These are phyloP conservation scores for Eudyptes chrysolophus DNA, from an alignment of 2,113 vertebrate species.

Conservation along the genomic window DNA sequence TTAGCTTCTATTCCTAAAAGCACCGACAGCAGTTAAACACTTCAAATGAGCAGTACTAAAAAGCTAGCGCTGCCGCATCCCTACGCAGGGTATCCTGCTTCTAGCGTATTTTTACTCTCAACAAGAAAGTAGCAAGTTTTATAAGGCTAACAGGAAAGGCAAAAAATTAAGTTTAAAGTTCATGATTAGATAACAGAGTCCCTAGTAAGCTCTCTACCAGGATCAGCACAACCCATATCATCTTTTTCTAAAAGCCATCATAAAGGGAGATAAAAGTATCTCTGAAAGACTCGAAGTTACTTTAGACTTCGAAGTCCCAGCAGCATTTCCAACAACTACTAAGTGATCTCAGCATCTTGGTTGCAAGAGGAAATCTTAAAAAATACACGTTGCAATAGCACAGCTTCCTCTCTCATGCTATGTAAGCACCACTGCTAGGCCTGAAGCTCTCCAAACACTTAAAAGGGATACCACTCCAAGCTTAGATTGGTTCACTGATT, in stretches of 20 bases:
- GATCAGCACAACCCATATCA: background rate
- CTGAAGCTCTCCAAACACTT: background rate
- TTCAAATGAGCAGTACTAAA: background rate
- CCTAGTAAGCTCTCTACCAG: background rate
- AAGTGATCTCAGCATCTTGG: background rate
- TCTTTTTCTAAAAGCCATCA: background rate
- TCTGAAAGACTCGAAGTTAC: background rate
- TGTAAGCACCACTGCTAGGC: background rate
- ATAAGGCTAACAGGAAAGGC: background rate
- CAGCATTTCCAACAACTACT: background rate
- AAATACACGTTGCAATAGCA: background rate
- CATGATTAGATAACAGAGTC: background rate
- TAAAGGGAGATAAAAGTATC: background rate
- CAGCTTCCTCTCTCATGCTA: background rate
- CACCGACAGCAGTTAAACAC: background rate
- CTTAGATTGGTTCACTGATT: background rate
- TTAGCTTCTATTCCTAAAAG: background rate
- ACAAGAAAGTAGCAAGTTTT: background rate
- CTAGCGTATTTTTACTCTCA: background rate
- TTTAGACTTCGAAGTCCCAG: background rate
- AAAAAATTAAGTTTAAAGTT: background rate
- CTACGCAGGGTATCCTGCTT: fast-evolving
- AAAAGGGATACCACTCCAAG: background rate
- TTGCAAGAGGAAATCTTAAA: background rate
- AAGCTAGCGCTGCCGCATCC: background rate